phyloP scores from a whole-genome alignment of 2,888 invertebrate species.

The Kryphioiulus occultus region DNA sequence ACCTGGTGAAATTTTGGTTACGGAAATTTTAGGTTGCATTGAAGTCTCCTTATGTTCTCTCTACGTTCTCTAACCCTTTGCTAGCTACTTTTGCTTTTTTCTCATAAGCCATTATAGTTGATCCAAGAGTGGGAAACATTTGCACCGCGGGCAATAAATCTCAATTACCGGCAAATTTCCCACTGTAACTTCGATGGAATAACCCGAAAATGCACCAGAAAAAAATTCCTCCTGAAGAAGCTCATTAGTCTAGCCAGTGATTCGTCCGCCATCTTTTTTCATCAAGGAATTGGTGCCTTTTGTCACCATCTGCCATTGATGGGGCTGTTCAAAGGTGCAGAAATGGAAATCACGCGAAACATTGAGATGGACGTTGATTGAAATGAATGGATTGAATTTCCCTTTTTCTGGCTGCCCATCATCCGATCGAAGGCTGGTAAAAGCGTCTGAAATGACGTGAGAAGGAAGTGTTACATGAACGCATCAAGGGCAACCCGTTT shows the following conservation, averaged over 20 bases:
- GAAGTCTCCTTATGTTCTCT: neutral
- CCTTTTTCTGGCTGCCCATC: constrained; percentile 35
- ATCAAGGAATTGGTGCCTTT: neutral
- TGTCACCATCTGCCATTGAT: neutral
- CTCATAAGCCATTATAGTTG: neutral
- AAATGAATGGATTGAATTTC: constrained; percentile 35
- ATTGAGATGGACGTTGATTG: constrained; percentile 2
- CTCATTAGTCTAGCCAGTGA: neutral
- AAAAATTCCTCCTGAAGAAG: neutral
- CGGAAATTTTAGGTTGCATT: too few species aligned
- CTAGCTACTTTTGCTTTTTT: neutral
- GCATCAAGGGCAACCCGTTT: neutral
- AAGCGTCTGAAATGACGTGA: neutral
- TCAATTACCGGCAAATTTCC: neutral
- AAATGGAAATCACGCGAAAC: neutral
- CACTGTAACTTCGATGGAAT: neutral
- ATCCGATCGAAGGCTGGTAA: neutral
- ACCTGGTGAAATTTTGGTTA: too few species aligned
- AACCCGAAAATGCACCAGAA: neutral
- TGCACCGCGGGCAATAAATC: neutral
- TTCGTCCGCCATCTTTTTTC: neutral
- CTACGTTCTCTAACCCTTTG: neutral
- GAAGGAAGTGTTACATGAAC: constrained; percentile 1
- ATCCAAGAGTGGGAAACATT: neutral
- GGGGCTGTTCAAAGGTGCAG: neutral